A percentile compares a stretch with the other conserved stretches of the same genome.
Evolutionary conservation across 2,888 invertebrate species (phyloP).

Genomic region (Digitonthophagus gazella): DNA sequence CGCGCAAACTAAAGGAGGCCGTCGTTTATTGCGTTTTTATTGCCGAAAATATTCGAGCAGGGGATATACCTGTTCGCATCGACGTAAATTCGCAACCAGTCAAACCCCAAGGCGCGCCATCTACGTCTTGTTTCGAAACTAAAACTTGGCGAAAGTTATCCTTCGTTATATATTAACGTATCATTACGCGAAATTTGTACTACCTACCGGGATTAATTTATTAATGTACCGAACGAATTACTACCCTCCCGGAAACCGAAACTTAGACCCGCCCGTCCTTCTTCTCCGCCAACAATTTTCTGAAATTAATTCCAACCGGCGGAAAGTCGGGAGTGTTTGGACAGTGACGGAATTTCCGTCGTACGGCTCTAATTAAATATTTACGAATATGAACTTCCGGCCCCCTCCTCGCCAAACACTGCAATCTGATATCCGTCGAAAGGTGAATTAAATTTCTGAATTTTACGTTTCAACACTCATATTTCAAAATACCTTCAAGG

Average conservation of each 20-base stretch:
- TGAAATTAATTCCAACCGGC: background rate
- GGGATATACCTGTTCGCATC: conserved; percentile 16
- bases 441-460: background rate
- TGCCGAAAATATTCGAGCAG: conserved; percentile 13
- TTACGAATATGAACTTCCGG: background rate
- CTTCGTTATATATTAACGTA: background rate
- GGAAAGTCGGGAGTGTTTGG: background rate
- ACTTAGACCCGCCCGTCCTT: background rate
- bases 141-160: background rate
- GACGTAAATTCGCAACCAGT: conserved; percentile 7
- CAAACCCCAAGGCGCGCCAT: background rate
- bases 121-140: background rate
- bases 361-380: background rate
- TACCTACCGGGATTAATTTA: background rate
- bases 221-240: background rate
- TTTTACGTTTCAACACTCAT: background rate
- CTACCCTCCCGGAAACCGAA: too few species aligned
- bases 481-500: too few species aligned
- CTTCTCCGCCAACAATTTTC: background rate
- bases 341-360: background rate
- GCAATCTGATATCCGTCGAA: background rate
- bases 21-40: conserved; percentile 21
- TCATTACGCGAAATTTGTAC: background rate
- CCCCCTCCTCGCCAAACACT: too few species aligned
- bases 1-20: conserved; percentile 16